These are phyloP conservation scores for Astropecten irregularis DNA, from an alignment of 53 echinoderm and acorn worm genomes.

Conservation along the genomic window DNA sequence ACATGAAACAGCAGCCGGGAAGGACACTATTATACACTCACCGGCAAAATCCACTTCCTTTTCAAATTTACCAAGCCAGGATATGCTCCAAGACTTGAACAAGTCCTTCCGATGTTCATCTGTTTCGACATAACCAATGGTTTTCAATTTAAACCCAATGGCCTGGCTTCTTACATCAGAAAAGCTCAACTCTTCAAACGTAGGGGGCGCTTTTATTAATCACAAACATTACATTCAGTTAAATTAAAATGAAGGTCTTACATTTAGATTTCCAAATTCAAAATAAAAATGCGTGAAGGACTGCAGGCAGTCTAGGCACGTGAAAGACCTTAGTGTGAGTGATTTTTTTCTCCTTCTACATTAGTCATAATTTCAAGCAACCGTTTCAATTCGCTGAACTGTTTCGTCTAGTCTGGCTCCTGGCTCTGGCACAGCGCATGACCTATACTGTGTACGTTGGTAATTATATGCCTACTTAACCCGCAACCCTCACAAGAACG, in stretches of 20 bases:
- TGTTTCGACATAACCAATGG: background rate
- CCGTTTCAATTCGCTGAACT: background rate
- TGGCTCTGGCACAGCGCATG: background rate
- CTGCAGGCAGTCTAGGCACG: background rate
- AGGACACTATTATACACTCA: background rate
- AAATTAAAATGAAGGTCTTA: background rate
- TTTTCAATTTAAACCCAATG: background rate
- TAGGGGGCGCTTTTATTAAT: background rate
- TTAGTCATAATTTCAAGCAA: slow-evolving; percentile 33
- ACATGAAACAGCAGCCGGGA: slow-evolving; percentile 24
- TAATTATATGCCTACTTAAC: background rate
- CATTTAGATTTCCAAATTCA: no score
- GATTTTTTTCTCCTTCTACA: background rate
- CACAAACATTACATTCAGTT: background rate
- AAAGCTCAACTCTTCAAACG: background rate
- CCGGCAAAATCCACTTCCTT: slow-evolving; percentile 40
- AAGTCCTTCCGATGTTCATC: background rate
- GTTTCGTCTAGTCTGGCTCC: slow-evolving; percentile 5
- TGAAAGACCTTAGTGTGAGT: background rate
- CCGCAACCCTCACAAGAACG: background rate
- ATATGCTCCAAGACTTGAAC: background rate
- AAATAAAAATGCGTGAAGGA: background rate
- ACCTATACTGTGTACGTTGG: background rate
- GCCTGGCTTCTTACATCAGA: background rate
- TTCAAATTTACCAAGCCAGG: background rate